A percentile compares a stretch with the other conserved stretches of the same genome.
phyloP scores from a whole-genome alignment of 2,888 invertebrate genomes.

The Desoria tigrina region DNA sequence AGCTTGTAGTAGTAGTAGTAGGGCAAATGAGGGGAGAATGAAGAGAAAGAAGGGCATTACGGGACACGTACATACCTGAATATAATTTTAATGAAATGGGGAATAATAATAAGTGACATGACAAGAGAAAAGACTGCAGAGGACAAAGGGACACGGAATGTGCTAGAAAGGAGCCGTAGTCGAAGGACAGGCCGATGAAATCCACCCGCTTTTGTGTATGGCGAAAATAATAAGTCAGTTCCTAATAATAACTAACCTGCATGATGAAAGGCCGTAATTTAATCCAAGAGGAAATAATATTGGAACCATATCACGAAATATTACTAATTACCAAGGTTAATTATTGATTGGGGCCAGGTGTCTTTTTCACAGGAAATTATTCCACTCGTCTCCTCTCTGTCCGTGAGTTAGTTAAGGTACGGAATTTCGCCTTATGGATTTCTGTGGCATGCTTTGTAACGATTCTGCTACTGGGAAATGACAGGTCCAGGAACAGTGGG shows the following conservation, averaged over 20 bases:
- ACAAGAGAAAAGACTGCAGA: constrained; percentile 17
- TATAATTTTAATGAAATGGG: constrained; percentile 26
- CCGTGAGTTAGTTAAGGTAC: not conserved
- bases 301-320: constrained; percentile 43
- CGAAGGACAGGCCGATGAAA: not conserved
- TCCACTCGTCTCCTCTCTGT: constrained; percentile 18
- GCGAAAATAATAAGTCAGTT: constrained; percentile 3
- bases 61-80: constrained; percentile 16
- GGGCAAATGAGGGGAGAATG: not conserved
- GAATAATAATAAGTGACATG: constrained; percentile 21
- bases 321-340: constrained; percentile 52
- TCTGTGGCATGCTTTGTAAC: constrained; percentile 7
- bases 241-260: constrained; percentile 20
- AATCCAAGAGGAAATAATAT: constrained; percentile 17
- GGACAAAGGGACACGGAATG: constrained; percentile 11
- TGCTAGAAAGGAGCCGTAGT: constrained; percentile 5
- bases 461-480: not conserved
- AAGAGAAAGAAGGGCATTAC: not conserved
- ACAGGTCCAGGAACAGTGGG: not conserved
- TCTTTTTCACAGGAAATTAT: constrained; percentile 53
- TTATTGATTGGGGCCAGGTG: constrained; percentile 52
- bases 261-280: constrained; percentile 46
- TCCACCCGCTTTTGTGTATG: not conserved
- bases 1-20: constrained; percentile 3
- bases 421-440: not conserved